phyloP scores from a whole-genome alignment of 1,140 invertebrate species.

The Streblospio benedicti region DNA sequence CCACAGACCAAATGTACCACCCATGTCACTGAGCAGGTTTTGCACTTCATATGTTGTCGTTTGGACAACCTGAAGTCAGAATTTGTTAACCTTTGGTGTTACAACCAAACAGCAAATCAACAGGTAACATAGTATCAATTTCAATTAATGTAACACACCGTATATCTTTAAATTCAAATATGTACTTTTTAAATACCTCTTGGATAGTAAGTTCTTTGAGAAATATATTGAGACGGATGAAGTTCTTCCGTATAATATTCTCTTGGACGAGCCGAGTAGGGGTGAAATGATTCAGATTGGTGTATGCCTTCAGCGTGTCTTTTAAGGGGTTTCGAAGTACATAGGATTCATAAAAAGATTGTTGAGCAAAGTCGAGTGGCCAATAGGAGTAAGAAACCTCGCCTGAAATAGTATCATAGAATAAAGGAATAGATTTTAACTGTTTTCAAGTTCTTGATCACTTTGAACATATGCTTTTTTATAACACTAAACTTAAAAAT shows the following conservation, averaged over 20 bases:
- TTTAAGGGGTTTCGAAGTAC: background rate
- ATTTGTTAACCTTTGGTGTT: no score
- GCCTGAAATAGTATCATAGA: background rate
- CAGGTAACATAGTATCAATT: no score
- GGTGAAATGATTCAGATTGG: constrained; percentile 5
- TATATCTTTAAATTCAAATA: no score
- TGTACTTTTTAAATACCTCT: no score
- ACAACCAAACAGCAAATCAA: no score
- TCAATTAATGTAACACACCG: no score
- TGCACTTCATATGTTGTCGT: no score
- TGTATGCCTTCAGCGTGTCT: constrained; percentile 3
- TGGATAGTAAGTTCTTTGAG: background rate
- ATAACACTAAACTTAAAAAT: no score
- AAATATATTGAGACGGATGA: constrained; percentile 9
- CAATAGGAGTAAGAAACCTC: constrained; percentile 8
- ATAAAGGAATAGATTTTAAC: no score
- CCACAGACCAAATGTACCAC: constrained; percentile 9
- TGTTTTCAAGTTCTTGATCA: no score
- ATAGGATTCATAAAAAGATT: background rate
- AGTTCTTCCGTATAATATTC: constrained; percentile 4
- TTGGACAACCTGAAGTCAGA: no score
- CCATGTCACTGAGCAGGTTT: constrained; percentile 8
- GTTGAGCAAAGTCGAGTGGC: constrained; percentile 4
- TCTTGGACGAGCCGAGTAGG: background rate
- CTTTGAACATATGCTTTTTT: no score